Percentiles rank a stretch among this genome's conserved stretches.
phyloP scores from a whole-genome alignment of 2,113 vertebrate genomes.

The Lonchura striata region DNA sequence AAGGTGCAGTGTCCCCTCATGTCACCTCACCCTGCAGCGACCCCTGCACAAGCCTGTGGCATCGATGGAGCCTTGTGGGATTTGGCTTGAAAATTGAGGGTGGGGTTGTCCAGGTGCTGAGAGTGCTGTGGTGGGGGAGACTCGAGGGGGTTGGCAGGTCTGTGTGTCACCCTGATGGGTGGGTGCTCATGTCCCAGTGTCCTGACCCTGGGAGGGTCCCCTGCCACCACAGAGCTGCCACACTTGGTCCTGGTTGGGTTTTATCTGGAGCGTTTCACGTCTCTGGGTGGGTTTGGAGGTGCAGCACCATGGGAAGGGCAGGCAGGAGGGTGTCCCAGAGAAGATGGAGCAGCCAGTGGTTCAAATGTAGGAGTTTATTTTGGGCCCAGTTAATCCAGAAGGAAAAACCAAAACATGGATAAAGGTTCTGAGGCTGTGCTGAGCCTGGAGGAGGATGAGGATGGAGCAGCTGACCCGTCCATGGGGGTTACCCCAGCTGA shows the following conservation, averaged over 20 bases:
- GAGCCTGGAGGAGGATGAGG: neutral
- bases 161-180: neutral
- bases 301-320: fast-evolving
- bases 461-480: fast-evolving
- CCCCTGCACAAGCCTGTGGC: fast-evolving
- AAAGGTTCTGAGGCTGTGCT: neutral
- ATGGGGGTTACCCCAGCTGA: fast-evolving
- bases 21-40: neutral
- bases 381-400: fast-evolving
- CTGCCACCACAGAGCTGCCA: neutral
- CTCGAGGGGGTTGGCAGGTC: fast-evolving
- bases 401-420: neutral
- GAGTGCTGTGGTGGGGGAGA: neutral
- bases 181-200: fast-evolving
- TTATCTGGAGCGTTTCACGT: neutral
- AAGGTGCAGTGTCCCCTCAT: fast-evolving
- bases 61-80: neutral
- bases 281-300: neutral
- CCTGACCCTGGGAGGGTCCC: neutral
- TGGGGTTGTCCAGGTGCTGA: neutral
- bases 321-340: neutral
- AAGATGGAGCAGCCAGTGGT: neutral
- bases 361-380: neutral
- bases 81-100: neutral
- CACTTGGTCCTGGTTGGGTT: fast-evolving